These are phyloP conservation scores for Muscicapa striata DNA, from an alignment of 2,797 vertebrate species.

Conservation along the genomic window DNA sequence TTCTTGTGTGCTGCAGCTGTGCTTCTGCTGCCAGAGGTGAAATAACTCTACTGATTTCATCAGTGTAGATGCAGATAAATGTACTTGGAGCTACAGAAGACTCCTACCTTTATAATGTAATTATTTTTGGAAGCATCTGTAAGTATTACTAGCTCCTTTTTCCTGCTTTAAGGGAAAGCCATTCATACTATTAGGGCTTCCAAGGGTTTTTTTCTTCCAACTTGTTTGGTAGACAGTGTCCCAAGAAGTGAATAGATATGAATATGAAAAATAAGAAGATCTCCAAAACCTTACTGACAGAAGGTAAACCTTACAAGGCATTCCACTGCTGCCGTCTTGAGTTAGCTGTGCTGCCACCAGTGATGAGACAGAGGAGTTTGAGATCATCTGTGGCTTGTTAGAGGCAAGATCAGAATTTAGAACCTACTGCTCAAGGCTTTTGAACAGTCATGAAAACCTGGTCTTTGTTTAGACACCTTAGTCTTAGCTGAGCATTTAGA, in stretches of 20 bases:
- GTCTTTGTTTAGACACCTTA: neutral
- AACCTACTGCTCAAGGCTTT: neutral
- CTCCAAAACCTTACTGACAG: neutral
- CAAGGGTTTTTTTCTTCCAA: neutral
- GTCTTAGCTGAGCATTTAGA: neutral
- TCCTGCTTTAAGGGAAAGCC: neutral
- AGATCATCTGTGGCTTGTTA: neutral
- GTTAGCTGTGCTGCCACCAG: neutral
- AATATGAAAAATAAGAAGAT: neutral
- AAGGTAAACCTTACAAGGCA: neutral
- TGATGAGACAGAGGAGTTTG: neutral
- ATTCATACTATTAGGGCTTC: neutral
- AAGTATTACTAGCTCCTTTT: neutral
- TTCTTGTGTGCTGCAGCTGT: conserved; percentile 1
- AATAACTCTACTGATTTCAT: conserved; percentile 17
- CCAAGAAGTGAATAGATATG: neutral
- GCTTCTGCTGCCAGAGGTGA: conserved; percentile 15
- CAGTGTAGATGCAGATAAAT: conserved; percentile 4
- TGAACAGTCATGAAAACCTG: neutral
- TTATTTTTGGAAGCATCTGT: neutral
- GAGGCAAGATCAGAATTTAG: neutral
- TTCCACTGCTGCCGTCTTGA: neutral
- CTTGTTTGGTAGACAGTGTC: neutral
- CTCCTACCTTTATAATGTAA: neutral
- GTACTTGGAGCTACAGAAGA: neutral